Evolutionary conservation across 2,888 invertebrate species (phyloP), one percentile per base, ranked within the genome.

Genomic region (Dione vanillae): DNA sequence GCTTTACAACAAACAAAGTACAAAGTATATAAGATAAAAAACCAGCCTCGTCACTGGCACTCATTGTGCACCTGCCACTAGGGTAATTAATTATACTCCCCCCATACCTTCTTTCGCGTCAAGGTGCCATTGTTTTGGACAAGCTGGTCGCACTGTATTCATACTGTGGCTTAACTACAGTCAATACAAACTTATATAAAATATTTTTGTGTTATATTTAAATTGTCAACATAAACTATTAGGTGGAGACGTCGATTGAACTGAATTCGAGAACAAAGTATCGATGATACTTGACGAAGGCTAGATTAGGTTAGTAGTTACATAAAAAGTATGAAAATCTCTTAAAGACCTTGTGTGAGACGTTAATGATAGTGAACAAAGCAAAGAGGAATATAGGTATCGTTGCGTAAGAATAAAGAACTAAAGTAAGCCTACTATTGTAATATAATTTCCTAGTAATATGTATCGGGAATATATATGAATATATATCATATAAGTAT

Each of bases 61-160:
- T 89, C 91, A 91, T 91, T 90, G 91, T 90, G 88, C 91, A 92
- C 91, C 92, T 92, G 92, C 91, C 92, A 92, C 84, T 81, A 73
- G 54, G 78, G 85, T 91, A 86, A 91, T 92, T 91, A 92, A 92
- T 92, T 91, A 92, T 85, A 65, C 56, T 74, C 70, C 76, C 77
- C 79, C 56, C 37, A 56, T 78, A 77, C 79, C 76, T 77, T 74
- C 85, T 86, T 86, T 88, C 87, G 87, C 90, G 88, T 90, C 90
- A 91, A 91, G 91, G 91, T 91, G 89, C 79, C 83, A 87, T 89
- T 89, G 89, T 89, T 88, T 87, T 76, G 78, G 79, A 78, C 74
- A 72, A 80, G 67, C 75, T 47, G 77, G 69, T 80, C 59, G 16
- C 47, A 66, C n/a, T 37, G 64, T 61, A 9, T n/a, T 37, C 2